Evolutionary conservation across 92 coral and sea anemone genomes (phyloP), one percentile per base, ranked within the genome.

Genomic region (Ricordea florida): DNA sequence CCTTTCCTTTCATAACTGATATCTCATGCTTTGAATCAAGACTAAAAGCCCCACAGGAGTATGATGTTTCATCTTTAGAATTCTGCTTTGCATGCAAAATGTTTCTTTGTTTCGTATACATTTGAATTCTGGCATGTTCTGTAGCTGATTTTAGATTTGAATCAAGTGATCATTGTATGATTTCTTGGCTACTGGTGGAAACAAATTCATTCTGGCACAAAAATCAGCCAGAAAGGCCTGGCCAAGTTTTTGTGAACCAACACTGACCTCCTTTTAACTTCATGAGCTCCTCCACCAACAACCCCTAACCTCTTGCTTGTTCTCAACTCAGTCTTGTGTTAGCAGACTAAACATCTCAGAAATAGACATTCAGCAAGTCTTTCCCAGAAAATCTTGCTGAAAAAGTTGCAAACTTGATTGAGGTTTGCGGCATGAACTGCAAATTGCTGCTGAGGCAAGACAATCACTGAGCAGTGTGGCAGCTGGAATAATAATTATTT

Each of bases 231-330:
- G 30, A 25, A 27, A 24, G 23, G 66, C 56, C 40, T 30, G 45
- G 22, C 68, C 68, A 7, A 14, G 38, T 23, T 52, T 60, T 29
- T 2, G 1, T 0, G 79, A 72, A 24, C 66, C 79, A n/a, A n/a
- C n/a, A n/a, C n/a, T 7, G 44, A 49, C 80, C 85, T 49, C 55
- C 90, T 63, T 62, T 85, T 85, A 26, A 85, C 90, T 37, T 85
- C 82, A 44, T 24, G 68, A 52, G 90, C 86, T 11, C 90, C 81
- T 72, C 86, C 79, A 57, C 86, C 79, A 18, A 55, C 52, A 42
- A 80, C 81, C 10, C 75, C 79, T 33, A 69, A 58, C 60, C 60
- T 61, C 38, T 40, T 66, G 63, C 81, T 71, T 1, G 80, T 71
- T 75, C 51, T 58, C 30, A 81, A 26, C 42, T 35, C 46, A 37